Percentiles rank a stretch among this genome's conserved stretches.
Evolutionary conservation across 2,888 invertebrate species (phyloP).

Genomic region (Athalia cordata): DNA sequence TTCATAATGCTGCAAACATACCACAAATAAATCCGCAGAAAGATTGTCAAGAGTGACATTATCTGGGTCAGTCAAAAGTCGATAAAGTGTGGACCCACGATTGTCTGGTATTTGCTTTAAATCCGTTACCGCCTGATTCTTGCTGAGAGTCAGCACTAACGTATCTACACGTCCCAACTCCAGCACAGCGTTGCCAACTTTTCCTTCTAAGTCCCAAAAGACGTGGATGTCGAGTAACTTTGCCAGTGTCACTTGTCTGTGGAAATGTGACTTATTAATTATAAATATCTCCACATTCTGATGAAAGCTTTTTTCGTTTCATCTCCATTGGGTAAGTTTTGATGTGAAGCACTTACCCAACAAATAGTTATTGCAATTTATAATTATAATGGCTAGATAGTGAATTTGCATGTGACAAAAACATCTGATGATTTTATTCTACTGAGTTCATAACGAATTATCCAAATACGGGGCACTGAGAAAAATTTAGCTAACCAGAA

Average conservation of each 20-base stretch:
- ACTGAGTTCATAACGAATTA: too few relatives aligned
- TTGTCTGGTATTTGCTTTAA: slow-evolving; percentile 76
- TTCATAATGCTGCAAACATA: slow-evolving; percentile 60
- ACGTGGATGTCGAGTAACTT: slow-evolving; percentile 76
- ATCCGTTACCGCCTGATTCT: slow-evolving; percentile 74
- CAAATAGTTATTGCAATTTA: too few relatives aligned
- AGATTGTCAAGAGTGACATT: slow-evolving; percentile 77
- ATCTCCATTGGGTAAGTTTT: too few relatives aligned
- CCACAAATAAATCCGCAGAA: slow-evolving; percentile 77
- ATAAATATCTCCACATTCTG: not conserved
- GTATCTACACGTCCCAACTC: slow-evolving; percentile 78
- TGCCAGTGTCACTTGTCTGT: slow-evolving; percentile 69
- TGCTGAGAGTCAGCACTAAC: slow-evolving; percentile 74
- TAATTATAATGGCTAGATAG: too few relatives aligned
- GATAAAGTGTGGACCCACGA: slow-evolving; percentile 76
- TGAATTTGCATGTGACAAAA: too few relatives aligned
- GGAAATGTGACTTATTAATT: not conserved
- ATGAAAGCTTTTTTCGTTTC: not conserved
- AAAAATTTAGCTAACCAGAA: slow-evolving; percentile 44
- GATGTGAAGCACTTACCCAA: too few relatives aligned
- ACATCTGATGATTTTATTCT: too few relatives aligned
- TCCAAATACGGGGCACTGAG: not conserved
- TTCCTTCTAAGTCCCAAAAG: slow-evolving; percentile 74
- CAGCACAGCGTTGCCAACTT: slow-evolving; percentile 75
- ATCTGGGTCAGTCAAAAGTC: slow-evolving; percentile 78